Conservation (phyloP, 2,113 vertebrate species). For the Lepus timidus region DNA sequence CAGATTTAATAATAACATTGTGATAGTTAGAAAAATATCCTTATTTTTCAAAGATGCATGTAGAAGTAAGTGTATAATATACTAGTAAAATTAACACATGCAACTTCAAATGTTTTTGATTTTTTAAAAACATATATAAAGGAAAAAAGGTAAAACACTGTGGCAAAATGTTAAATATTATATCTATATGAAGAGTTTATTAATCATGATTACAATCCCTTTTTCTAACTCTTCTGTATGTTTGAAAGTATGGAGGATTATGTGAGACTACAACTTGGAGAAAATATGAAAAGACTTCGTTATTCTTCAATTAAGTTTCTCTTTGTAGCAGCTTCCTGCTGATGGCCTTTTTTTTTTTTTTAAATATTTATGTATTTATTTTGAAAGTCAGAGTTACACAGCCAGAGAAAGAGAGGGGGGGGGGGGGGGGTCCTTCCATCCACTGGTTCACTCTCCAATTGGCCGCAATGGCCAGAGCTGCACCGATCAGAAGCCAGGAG, state of each 20-base stretch:
- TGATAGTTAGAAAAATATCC: conserved; percentile 9
- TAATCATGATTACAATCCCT: background rate
- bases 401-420: no score
- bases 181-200: background rate
- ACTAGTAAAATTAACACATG: conserved; percentile 3
- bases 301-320: conserved; percentile 19
- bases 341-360: no score
- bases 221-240: background rate
- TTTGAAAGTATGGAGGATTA: background rate
- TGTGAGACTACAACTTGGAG: background rate
- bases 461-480: no score
- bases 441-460: no score
- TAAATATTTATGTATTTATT: no score
- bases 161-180: conserved; percentile 5
- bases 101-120: conserved; percentile 28
- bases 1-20: background rate
- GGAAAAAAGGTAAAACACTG: background rate
- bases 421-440: no score
- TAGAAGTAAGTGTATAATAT: background rate
- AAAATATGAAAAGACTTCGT: background rate
- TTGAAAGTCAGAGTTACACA: no score
- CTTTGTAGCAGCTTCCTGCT: background rate
- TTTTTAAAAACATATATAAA: background rate
- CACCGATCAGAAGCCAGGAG: no score
- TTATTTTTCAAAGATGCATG: conserved; percentile 1